These are phyloP conservation scores for Leptoclinus maculatus DNA, from an alignment of 2,797 vertebrate genomes.

Conservation along the genomic window DNA sequence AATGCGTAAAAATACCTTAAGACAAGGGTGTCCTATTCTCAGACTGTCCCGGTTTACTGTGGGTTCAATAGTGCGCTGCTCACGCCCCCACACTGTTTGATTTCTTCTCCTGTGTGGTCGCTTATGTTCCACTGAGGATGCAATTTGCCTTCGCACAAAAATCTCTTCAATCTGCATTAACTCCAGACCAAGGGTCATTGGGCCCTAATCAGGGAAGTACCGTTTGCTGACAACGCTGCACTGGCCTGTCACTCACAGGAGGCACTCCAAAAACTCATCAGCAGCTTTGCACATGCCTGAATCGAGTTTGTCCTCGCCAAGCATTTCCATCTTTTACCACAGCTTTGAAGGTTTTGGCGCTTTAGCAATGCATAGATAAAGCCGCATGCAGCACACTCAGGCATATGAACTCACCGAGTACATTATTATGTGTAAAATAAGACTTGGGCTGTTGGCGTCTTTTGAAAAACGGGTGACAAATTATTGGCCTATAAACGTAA, in stretches of 20 bases:
- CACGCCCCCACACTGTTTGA: not conserved
- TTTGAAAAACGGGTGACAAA: not conserved
- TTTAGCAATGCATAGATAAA: not conserved
- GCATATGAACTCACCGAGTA: not conserved
- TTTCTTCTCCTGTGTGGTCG: slow-evolving; percentile 18
- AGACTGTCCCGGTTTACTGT: not conserved
- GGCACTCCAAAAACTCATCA: slow-evolving; percentile 29
- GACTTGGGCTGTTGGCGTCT: not conserved
- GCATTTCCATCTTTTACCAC: slow-evolving; percentile 10
- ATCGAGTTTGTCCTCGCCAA: slow-evolving; percentile 1
- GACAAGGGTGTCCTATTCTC: slow-evolving; percentile 14
- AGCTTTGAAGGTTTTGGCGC: not conserved
- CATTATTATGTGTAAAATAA: not conserved
- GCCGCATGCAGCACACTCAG: not conserved
- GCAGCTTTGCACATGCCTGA: slow-evolving; percentile 38
- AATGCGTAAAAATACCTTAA: slow-evolving; percentile 25
- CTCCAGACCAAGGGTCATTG: slow-evolving; percentile 40
- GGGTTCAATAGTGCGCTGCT: slow-evolving; percentile 1
- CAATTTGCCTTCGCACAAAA: slow-evolving; percentile 17
- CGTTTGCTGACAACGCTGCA: slow-evolving; percentile 50
- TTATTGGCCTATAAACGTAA: not conserved
- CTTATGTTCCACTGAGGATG: slow-evolving; percentile 16
- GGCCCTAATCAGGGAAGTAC: slow-evolving; percentile 46
- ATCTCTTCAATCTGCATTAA: slow-evolving; percentile 34
- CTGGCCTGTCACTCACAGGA: slow-evolving; percentile 28